Evolutionary conservation across 2,888 invertebrate genomes (phyloP).

Genomic region (Gari tellinella): DNA sequence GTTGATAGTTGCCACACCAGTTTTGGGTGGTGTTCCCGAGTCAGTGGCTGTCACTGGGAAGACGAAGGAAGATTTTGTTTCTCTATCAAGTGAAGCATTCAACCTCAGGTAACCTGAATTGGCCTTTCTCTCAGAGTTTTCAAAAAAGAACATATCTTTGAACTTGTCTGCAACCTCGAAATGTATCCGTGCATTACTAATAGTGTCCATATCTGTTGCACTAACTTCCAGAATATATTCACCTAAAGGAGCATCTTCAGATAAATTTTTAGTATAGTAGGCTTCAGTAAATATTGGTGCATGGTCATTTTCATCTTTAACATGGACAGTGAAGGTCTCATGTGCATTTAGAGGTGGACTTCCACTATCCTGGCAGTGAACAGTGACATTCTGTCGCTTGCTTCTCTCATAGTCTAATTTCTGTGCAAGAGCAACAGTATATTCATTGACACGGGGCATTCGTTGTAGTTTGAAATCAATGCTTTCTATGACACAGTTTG

Average conservation of each 20-base stretch:
- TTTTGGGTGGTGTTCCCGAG: constrained; percentile 25
- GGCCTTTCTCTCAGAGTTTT: constrained; percentile 22
- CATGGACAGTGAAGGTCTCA: constrained; percentile 33
- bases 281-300: constrained; percentile 39
- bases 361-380: constrained; percentile 56
- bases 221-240: constrained; percentile 37
- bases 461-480: constrained; percentile 69
- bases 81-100: constrained; percentile 51
- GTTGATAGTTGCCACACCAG: constrained; percentile 45
- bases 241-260: constrained; percentile 44
- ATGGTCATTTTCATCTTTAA: constrained; percentile 56
- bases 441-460: constrained; percentile 66
- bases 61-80: constrained; percentile 33
- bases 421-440: constrained; percentile 85
- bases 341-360: constrained; percentile 39
- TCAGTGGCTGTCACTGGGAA: constrained; percentile 52
- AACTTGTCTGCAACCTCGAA: constrained; percentile 36
- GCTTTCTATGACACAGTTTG: constrained; percentile 83
- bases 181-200: constrained; percentile 42
- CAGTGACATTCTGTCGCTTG: constrained; percentile 37
- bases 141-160: constrained; percentile 46
- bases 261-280: constrained; percentile 31
- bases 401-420: constrained; percentile 74
- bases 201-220: constrained; percentile 49
- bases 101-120: constrained; percentile 36